Base-by-base conservation (phyloP, 1,140 invertebrate genomes). In the Listronotus bonariensis region DNA sequence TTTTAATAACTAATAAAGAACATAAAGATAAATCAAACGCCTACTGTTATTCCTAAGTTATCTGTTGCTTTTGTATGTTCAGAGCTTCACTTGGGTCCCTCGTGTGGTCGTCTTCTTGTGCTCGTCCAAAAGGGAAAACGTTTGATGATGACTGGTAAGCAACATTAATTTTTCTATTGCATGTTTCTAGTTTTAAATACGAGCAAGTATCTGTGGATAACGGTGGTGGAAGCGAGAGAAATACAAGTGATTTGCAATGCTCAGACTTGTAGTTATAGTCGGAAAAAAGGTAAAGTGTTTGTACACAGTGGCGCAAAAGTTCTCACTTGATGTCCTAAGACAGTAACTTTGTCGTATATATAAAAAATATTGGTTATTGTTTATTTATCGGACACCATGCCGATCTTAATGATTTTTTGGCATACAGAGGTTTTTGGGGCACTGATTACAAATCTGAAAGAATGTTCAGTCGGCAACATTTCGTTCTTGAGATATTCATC, bases 41-140 rank as follows among this genome's bases (percentile, higher is more conserved):
- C 12, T 10, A 15, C 12, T 15, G 15, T 46, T 31, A 9, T 45
- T 45, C 14, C 14, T 45, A 14, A 17, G 6, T 8, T 45, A 17
- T 49, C 9, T 49, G 43, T 36, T 38, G 43, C 40, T 43, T 53
- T 67, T 70, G 53, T 75, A 56, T 74, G 68, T 73, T 57, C 71
- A 77, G 76, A 72, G 60, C 60, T 69, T 40, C 73, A 71, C 49
- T 61, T 70, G 53, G 73, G 73, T 43, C 70, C 69, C 61, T 58
- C 71, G 8, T 75, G 77, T 69, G 77, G 77, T 46, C 77, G 77
- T 61, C 71, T 78, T 15, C 74, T 78, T 65, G 75, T 78, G 15
- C 73, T 74, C 70, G 72, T 78, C 49, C 74, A 77, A 69, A 78
- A 76, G 55, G 77, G 75, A 54, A 75, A 75, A 71, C 72, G 74